These are phyloP conservation scores for Rhynchomys soricoides DNA, from an alignment of 2,113 vertebrate genomes.

Conservation along the genomic window DNA sequence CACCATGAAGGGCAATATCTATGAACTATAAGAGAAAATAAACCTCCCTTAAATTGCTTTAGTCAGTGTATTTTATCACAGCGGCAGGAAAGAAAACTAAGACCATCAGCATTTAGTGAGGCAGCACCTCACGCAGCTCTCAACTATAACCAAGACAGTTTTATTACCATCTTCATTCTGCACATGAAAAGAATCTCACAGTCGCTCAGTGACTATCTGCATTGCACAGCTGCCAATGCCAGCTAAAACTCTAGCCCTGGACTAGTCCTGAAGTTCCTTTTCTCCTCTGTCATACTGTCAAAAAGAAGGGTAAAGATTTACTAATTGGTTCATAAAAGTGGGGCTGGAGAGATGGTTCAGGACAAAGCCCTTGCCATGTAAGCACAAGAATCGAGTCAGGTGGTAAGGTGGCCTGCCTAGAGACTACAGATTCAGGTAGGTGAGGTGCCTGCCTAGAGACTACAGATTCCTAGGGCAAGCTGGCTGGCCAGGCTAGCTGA, in stretches of 20 bases:
- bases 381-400: background rate
- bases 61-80: background rate
- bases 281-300: background rate
- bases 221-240: background rate
- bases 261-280: background rate
- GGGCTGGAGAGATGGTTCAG: background rate
- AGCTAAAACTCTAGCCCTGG: background rate
- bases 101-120: background rate
- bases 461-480: background rate
- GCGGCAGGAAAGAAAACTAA: background rate
- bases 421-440: background rate
- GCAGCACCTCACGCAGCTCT: background rate
- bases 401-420: background rate
- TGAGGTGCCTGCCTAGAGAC: background rate
- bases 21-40: background rate
- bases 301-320: background rate
- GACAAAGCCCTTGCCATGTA: background rate
- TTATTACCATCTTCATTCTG: background rate
- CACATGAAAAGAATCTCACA: slow-evolving; percentile 9
- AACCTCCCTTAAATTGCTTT: background rate
- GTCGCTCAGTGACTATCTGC: background rate
- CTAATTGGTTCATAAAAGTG: background rate
- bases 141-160: background rate
- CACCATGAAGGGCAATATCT: background rate
- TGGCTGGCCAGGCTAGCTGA: background rate